Percentiles rank a stretch among this genome's conserved stretches.
These are phyloP conservation scores for Circaetus cinerascens DNA, from an alignment of 2,113 vertebrate species.

Conservation along the genomic window DNA sequence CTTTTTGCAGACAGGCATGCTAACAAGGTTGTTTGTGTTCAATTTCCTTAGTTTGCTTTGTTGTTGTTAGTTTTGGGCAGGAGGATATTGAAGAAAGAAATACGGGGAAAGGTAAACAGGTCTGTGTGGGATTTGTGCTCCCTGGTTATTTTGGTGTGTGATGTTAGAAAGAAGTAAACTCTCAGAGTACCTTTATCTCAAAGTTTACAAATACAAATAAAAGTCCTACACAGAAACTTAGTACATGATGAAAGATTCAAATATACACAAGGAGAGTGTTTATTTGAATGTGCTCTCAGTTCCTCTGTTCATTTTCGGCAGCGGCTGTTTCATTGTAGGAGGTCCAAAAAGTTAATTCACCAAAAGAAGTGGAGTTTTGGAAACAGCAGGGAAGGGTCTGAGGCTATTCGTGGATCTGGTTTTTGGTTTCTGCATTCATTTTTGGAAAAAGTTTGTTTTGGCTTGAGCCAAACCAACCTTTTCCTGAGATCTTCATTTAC, in stretches of 20 bases:
- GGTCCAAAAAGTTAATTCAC: constrained; percentile 26
- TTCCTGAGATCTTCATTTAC: constrained; percentile 6
- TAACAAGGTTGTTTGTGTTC: background rate
- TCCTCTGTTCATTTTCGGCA: background rate
- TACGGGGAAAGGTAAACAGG: background rate
- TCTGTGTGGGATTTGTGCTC: background rate
- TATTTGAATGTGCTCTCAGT: background rate
- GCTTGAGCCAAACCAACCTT: background rate
- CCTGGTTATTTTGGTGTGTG: background rate
- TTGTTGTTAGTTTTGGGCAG: background rate
- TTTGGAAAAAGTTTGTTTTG: constrained; percentile 8
- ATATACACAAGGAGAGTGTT: constrained; percentile 19
- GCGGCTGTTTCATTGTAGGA: constrained; percentile 26
- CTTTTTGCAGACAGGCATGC: background rate
- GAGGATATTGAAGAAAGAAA: background rate
- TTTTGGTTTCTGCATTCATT: background rate
- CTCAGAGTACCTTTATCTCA: background rate
- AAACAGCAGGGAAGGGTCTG: background rate
- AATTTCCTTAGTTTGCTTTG: background rate
- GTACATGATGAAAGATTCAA: background rate
- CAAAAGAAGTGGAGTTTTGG: background rate
- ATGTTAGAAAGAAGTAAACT: background rate
- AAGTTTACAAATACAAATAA: constrained; percentile 32
- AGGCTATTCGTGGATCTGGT: background rate
- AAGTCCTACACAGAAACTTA: background rate